Conservation (phyloP, 2,888 invertebrate species). For the Phrixothrix hirtus region DNA sequence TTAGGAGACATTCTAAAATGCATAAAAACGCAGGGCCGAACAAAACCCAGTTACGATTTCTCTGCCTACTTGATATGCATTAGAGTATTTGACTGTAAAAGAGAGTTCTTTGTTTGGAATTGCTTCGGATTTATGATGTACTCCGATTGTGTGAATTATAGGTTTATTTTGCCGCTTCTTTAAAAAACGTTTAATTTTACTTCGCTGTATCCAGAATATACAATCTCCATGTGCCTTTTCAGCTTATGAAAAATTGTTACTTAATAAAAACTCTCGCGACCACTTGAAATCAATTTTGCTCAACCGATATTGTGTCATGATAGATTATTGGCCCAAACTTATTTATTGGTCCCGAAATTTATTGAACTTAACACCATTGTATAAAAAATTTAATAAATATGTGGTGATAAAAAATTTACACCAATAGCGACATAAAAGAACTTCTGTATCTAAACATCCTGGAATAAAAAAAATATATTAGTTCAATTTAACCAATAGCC, state of each 20-base stretch:
- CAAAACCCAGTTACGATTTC: conserved; percentile 21
- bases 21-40: conserved; percentile 20
- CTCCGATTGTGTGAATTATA: conserved; percentile 18
- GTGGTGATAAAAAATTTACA: background rate
- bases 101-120: conserved; percentile 25
- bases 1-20: conserved; percentile 20
- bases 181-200: too few relatives aligned
- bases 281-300: background rate
- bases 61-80: conserved; percentile 30
- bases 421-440: background rate
- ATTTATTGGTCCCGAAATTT: background rate
- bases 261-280: background rate
- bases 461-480: too few relatives aligned
- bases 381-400: background rate
- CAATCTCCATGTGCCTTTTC: background rate
- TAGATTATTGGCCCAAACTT: background rate
- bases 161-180: conserved; percentile 10
- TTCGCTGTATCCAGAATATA: background rate
- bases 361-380: background rate
- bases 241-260: background rate
- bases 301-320: background rate
- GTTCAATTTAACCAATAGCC: too few relatives aligned
- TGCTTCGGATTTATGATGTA: conserved; percentile 22
- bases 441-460: background rate
- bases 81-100: conserved; percentile 26